Conservation (phyloP, 2,797 vertebrate genomes). For the Mastacembelus armatus region DNA sequence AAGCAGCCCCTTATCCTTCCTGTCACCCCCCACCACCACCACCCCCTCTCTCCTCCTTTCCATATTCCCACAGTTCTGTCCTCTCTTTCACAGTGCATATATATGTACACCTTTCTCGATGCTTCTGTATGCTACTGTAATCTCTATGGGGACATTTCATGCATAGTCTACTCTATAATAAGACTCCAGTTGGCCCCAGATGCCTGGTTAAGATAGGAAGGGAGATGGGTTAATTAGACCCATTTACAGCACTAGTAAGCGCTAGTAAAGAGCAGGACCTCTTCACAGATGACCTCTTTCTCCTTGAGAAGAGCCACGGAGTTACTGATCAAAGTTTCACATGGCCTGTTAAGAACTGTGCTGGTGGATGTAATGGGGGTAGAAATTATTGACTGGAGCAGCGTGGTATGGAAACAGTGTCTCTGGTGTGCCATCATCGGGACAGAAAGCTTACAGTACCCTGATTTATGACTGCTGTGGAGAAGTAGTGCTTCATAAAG, state of each 20-base stretch:
- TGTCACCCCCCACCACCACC: no score
- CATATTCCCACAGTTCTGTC: conserved; percentile 32
- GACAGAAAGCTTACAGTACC: conserved; percentile 67
- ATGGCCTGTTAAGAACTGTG: conserved; percentile 31
- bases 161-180: conserved; percentile 78
- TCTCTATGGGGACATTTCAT: conserved; percentile 73
- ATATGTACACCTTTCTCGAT: conserved; percentile 26
- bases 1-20: conserved; percentile 58
- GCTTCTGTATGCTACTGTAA: conserved; percentile 44
- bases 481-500: conserved; percentile 81
- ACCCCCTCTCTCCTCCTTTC: background rate
- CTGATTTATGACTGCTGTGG: conserved; percentile 78
- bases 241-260: conserved; percentile 65
- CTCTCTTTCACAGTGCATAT: conserved; percentile 30
- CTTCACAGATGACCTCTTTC: conserved; percentile 75
- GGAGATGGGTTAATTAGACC: conserved; percentile 79
- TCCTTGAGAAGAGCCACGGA: conserved; percentile 63
- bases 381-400: conserved; percentile 69
- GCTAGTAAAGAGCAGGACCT: conserved; percentile 70
- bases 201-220: conserved; percentile 64
- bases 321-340: conserved; percentile 62
- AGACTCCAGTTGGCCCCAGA: conserved; percentile 63
- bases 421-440: conserved; percentile 72
- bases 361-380: conserved; percentile 60
- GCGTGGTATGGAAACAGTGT: conserved; percentile 71